Base-by-base conservation (phyloP, 2,888 invertebrate species). In the Chrysina gloriosa region DNA sequence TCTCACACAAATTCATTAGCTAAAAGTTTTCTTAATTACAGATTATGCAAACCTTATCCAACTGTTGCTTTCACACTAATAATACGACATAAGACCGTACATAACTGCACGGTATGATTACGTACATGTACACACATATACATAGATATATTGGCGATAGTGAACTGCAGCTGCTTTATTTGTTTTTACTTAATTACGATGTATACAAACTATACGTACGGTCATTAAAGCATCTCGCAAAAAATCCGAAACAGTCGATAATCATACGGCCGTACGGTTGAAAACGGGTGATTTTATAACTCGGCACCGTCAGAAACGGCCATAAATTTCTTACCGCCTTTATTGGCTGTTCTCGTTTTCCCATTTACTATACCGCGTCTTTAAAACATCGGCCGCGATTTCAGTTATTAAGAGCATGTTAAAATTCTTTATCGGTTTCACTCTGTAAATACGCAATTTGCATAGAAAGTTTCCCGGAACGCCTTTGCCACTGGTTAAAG, bases 161-260 rank as follows among this genome's bases (percentile, higher is more conserved):
- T 34, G 34, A 3, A 19, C 29, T 19, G 31, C 31, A 34, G 31
- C 58, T 39, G 16, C 39, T 58, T 58, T 39, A 36, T 58, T 58
- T 58, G 58, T 25, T 58, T 39, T 39, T 58, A 27, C 39, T 58
- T 42, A 58, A 58, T 58, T 25, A 58, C 42, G 58, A 58, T 42
- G 25, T 42, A 27, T 25, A 21, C 58, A 42, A 58, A 58, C 25
- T 25, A 25, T 58, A 39, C 21, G 14, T 36, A 23, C 25, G 23
- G 23, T 11, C 39, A 39, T 39, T 58, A 58, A 58, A 58, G 42
- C 9, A 25, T 14, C 36, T 27, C 39, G 27, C 23, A 58, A 58
- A 39, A 58, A 36, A 56, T 58, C 36, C 11, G 50, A 39, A 58
- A 58, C 58, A 58, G 36, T 39, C 58, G 58, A 58, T 58, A 58